Percentiles rank a stretch among this genome's conserved stretches.
phyloP scores from a whole-genome alignment of 2,888 invertebrate genomes.

The Idaea dimidiata region DNA sequence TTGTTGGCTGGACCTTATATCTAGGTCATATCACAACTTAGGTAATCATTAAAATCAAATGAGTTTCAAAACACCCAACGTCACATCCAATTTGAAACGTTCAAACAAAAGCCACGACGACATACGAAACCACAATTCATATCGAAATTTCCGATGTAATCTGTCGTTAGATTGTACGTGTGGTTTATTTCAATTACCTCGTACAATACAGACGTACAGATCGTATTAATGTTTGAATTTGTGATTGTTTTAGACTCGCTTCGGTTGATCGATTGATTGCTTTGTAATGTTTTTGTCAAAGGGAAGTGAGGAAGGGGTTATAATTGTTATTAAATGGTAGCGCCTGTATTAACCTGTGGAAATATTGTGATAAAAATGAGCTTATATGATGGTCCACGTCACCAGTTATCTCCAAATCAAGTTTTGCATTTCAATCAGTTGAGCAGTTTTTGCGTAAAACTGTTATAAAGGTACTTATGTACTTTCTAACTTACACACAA shows the following conservation, averaged over 20 bases:
- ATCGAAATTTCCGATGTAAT: slow-evolving; percentile 4
- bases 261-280: background rate
- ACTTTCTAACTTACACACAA: no score
- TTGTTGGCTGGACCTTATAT: no score
- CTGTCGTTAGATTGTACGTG: background rate
- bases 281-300: background rate
- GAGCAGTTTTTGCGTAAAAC: no score
- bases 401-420: no score
- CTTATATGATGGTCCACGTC: no score
- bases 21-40: background rate
- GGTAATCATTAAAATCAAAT: background rate
- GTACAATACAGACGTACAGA: background rate
- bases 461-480: no score
- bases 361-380: no score
- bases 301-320: background rate
- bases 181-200: background rate
- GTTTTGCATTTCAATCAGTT: no score
- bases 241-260: background rate
- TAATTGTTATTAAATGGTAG: no score
- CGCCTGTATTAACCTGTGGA: no score
- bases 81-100: background rate
- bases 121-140: slow-evolving; percentile 2
- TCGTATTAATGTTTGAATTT: background rate
- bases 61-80: background rate
- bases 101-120: background rate